Evolutionary conservation across 2,797 vertebrate genomes (phyloP), one percentile per base, ranked within the genome.

Genomic region (Phalanger gymnotis): DNA sequence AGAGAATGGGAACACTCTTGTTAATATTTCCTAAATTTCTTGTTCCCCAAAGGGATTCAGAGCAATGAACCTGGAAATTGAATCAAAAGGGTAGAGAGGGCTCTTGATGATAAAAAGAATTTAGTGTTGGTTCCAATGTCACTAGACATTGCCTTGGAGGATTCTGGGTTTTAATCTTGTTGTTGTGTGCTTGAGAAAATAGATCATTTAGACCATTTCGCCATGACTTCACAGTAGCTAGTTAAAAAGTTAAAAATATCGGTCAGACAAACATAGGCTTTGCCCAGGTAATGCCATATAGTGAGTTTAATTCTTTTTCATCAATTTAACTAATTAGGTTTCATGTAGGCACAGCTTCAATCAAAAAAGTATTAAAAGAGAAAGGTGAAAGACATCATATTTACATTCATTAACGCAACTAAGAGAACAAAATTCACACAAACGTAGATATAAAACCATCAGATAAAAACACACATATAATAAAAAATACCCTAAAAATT

Each of bases 1-100:
- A 58, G 90, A 97, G 95, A 95, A 92, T 47, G 81, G 90, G 92
- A n/a, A 19, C 92, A 91, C 96, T 96, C 95, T 81, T 96, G 91
- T 95, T 96, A 95, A 94, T 81, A 94, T 97, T 91, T 51, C 61
- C 95, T 97, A 95, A 97, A 94, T 93, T 95, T 66, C 92, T 73
- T 40, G 30, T 54, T 53, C 91, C 91, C 96, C 96, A 91, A 3
- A 66, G 93, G 93, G 91, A 81, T 95, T 96, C 94, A 96, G 91
- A 95, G 94, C 94, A 97, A 96, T 94, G 97, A 98, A 96, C 96
- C 91, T 3, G 97, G 94, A 97, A 97, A 97, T 97, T 96, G 96
- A 97, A 95, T 96, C 95, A 93, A 98, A 94, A 55, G 91, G 93
- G 54, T 93, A 31, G 54, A 93, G 51, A 93, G 93, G 92, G 93